Evolutionary conservation across 2,113 vertebrate species (phyloP).

Genomic region (Daphoenositta chrysoptera): DNA sequence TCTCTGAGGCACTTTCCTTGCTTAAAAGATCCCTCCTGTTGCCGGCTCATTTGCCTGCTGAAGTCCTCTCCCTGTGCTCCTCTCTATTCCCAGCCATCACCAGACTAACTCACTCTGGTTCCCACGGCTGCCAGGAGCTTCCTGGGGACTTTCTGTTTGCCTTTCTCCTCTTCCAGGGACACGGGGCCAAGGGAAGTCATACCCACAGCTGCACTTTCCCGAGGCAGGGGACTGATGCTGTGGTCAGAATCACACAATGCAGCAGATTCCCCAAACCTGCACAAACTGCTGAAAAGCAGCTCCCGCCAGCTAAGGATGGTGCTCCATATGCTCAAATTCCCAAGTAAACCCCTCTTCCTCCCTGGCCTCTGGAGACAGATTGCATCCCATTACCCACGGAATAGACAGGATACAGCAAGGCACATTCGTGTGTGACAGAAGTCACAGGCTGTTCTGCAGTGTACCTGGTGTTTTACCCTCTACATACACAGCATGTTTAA

Average conservation of each 20-base stretch:
- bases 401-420: background rate
- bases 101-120: background rate
- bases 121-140: background rate
- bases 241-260: background rate
- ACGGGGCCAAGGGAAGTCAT: accelerated
- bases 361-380: background rate
- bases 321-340: background rate
- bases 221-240: accelerated
- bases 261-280: background rate
- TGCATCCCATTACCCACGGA: accelerated
- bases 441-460: background rate
- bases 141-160: background rate
- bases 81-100: background rate
- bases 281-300: background rate
- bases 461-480: background rate
- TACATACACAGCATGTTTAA: background rate
- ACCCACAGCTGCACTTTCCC: background rate
- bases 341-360: background rate
- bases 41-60: accelerated
- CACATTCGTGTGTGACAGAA: accelerated
- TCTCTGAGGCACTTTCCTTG: background rate
- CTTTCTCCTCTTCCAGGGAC: background rate
- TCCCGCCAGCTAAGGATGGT: background rate
- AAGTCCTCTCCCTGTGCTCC: background rate
- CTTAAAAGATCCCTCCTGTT: background rate